Conservation (phyloP, 2,888 invertebrate genomes). For the Allolobophora icterica region DNA sequence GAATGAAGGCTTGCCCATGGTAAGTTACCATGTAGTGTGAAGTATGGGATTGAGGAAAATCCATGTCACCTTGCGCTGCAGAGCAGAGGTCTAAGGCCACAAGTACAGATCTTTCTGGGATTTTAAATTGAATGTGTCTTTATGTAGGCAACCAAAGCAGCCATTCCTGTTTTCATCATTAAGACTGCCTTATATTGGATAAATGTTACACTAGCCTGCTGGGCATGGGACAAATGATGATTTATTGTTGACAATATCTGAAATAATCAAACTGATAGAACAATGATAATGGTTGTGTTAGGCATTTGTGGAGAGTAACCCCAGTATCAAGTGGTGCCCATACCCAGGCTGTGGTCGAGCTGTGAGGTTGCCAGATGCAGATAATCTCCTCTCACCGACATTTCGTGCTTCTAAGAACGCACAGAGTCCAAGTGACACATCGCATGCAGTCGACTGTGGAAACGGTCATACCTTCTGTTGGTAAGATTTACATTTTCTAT, state of each 20-base stretch:
- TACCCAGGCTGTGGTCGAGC: constrained; percentile 74
- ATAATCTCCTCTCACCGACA: constrained; percentile 49
- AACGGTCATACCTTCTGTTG: constrained; percentile 76
- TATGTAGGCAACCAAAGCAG: no score
- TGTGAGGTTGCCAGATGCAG: constrained; percentile 71
- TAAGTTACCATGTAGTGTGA: no score
- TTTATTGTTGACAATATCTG: not conserved
- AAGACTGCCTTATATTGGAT: not conserved
- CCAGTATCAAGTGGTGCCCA: constrained; percentile 77
- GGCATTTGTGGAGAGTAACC: constrained; percentile 77
- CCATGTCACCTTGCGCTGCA: no score
- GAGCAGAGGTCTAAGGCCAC: no score
- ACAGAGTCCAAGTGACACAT: constrained; percentile 53
- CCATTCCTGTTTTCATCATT: not conserved
- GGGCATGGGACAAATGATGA: not conserved
- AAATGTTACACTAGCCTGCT: not conserved
- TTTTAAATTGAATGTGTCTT: no score
- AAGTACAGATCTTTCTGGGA: no score
- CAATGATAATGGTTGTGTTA: constrained; percentile 53
- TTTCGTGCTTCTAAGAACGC: constrained; percentile 40
- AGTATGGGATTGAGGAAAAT: no score
- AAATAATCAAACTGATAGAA: not conserved
- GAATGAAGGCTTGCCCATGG: no score
- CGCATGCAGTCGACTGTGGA: constrained; percentile 75
- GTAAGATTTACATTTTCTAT: constrained; percentile 64